Conservation (phyloP, 2,113 vertebrate species). For the Phrynocephalus versicolor region DNA sequence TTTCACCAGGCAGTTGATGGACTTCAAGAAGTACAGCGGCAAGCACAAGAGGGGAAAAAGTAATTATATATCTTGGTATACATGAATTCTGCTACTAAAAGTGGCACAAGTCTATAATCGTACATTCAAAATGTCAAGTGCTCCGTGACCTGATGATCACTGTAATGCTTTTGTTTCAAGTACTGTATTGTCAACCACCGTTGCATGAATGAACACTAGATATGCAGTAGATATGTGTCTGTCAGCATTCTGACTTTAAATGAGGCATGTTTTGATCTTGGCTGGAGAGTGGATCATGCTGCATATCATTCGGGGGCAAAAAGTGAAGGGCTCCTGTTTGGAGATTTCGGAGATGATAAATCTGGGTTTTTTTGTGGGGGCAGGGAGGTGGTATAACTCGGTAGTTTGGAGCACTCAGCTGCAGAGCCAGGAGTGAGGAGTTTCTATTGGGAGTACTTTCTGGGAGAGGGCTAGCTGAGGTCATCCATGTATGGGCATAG, state of each 20-base stretch:
- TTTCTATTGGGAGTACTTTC: too few relatives aligned
- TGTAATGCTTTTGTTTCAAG: background rate
- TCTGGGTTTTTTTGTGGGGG: too few relatives aligned
- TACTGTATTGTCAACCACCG: background rate
- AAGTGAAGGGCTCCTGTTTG: background rate
- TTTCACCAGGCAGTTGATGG: constrained; percentile 97
- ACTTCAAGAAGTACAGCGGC: constrained; percentile 93
- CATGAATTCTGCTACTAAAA: constrained; percentile 37
- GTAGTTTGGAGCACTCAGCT: too few relatives aligned
- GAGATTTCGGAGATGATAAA: too few relatives aligned
- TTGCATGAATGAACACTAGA: background rate
- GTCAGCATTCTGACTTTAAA: background rate
- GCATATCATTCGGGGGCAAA: background rate
- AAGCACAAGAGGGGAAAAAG: constrained; percentile 96
- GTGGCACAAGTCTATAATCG: constrained; percentile 7
- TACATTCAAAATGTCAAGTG: background rate
- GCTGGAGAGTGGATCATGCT: background rate
- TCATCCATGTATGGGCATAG: too few relatives aligned
- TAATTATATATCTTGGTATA: constrained; percentile 70
- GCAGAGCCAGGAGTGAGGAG: too few relatives aligned
- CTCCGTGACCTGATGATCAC: background rate
- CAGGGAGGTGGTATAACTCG: too few relatives aligned
- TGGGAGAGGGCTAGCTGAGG: too few relatives aligned
- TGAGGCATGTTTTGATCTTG: background rate
- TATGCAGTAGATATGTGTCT: background rate